Evolutionary conservation across 37 sponge, comb jelly and placozoan genomes (phyloP), one percentile per base, ranked within the genome.

Genomic region (Amphimedon queenslandica): DNA sequence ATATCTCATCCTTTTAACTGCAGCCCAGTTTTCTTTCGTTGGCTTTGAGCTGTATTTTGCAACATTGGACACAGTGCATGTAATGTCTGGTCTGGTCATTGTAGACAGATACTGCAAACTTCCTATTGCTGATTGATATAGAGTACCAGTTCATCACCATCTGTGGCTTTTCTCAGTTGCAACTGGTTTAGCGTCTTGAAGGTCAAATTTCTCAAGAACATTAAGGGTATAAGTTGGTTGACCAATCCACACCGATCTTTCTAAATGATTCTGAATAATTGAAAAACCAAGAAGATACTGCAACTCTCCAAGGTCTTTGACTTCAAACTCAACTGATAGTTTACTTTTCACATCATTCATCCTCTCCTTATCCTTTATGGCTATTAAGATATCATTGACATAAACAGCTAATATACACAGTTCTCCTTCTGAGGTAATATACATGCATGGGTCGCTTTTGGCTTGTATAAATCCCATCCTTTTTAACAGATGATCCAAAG

Each of bases 41-140:
- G n/a, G n/a, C 28, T 77, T 63, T 5, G 84, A 57, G 63, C 76
- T 77, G 55, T 71, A 83, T 11, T 63, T n/a, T n/a, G n/a, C n/a
- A n/a, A n/a, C n/a, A n/a, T n/a, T n/a, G n/a, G n/a, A n/a, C n/a
- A n/a, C n/a, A n/a, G n/a, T n/a, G n/a, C n/a, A 84, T 1, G 74
- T 72, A 55, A 84, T 84, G 37, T 78, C 78, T 57, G 85, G 85
- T 38, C 79, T n/a, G n/a, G n/a, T n/a, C n/a, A n/a, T n/a, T n/a
- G n/a, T n/a, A n/a, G n/a, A n/a, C n/a, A n/a, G n/a, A n/a, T n/a
- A n/a, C n/a, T n/a, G n/a, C n/a, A n/a, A n/a, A n/a, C n/a, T n/a
- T n/a, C n/a, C n/a, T n/a, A n/a, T n/a, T n/a, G n/a, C n/a, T n/a
- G n/a, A n/a, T n/a, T n/a, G n/a, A n/a, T n/a, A n/a, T n/a, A n/a